Conservation (phyloP, 1,140 invertebrate species). For the Drepana arcuata region DNA sequence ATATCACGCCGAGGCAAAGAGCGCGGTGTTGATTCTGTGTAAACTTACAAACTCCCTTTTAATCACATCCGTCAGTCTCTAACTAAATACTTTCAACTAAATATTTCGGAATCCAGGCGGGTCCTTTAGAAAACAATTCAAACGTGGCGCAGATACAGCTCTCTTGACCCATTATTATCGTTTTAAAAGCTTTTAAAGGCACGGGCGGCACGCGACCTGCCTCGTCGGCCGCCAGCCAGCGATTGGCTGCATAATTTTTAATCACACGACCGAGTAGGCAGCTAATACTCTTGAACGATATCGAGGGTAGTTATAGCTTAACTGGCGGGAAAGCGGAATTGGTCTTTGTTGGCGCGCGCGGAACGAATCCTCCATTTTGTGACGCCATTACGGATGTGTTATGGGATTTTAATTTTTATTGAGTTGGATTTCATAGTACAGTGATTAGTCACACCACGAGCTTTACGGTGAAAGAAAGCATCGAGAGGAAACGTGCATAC, state of each 20-base stretch:
- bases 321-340: slow-evolving; percentile 27
- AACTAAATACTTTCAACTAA: background rate
- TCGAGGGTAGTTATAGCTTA: slow-evolving; percentile 41
- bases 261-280: slow-evolving; percentile 63
- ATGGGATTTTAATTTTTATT: too few species aligned
- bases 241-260: slow-evolving; percentile 62
- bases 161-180: slow-evolving; percentile 29
- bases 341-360: slow-evolving; percentile 26
- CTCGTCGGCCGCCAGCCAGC: slow-evolving; percentile 20
- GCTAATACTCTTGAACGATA: slow-evolving; percentile 59
- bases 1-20: background rate
- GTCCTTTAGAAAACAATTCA: slow-evolving; percentile 22
- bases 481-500: too few species aligned
- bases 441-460: too few species aligned
- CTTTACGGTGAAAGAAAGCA: too few species aligned
- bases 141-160: slow-evolving; percentile 14
- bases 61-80: background rate
- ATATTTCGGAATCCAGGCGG: slow-evolving; percentile 1
- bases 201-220: slow-evolving; percentile 30
- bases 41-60: background rate
- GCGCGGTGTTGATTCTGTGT: background rate
- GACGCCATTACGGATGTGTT: too few species aligned
- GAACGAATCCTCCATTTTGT: slow-evolving; percentile 34
- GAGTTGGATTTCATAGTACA: too few species aligned
- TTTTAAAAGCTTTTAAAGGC: slow-evolving; percentile 48